These are phyloP conservation scores for Diogma glabrata DNA, from an alignment of 2,888 invertebrate species.

Conservation along the genomic window DNA sequence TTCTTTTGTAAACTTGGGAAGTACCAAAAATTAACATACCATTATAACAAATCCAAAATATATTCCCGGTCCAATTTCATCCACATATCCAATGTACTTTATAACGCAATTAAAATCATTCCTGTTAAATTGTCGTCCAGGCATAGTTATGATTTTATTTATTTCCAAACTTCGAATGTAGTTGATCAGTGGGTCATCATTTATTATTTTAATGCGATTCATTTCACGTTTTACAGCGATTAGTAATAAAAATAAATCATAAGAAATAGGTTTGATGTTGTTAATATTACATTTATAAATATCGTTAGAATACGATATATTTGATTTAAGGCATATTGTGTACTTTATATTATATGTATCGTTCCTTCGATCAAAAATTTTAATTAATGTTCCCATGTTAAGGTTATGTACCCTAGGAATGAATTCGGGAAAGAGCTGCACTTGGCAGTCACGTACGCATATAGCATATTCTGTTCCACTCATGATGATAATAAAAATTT, in stretches of 20 bases:
- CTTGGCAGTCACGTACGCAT: no score
- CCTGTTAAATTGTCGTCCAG: background rate
- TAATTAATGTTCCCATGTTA: no score
- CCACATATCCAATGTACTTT: slow-evolving; percentile 42
- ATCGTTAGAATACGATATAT: no score
- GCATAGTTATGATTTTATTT: background rate
- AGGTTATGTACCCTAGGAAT: no score
- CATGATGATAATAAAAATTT: no score
- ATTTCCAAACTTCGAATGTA: background rate
- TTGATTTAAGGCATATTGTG: no score
- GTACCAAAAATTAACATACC: slow-evolving; percentile 35
- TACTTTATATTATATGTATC: no score
- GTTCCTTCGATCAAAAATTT: no score
- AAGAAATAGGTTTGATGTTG: background rate
- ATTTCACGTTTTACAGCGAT: background rate
- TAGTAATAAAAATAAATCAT: background rate
- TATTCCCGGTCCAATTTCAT: slow-evolving; percentile 40
- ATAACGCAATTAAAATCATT: slow-evolving; percentile 36
- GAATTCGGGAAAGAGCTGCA: no score
- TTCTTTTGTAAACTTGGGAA: no score
- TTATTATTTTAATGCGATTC: background rate
- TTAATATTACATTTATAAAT: background rate
- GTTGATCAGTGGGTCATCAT: background rate
- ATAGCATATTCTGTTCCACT: no score
- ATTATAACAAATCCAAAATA: slow-evolving; percentile 45